These are phyloP conservation scores for Smittia sp. DNA, from an alignment of 2,888 invertebrate species.

Conservation along the genomic window DNA sequence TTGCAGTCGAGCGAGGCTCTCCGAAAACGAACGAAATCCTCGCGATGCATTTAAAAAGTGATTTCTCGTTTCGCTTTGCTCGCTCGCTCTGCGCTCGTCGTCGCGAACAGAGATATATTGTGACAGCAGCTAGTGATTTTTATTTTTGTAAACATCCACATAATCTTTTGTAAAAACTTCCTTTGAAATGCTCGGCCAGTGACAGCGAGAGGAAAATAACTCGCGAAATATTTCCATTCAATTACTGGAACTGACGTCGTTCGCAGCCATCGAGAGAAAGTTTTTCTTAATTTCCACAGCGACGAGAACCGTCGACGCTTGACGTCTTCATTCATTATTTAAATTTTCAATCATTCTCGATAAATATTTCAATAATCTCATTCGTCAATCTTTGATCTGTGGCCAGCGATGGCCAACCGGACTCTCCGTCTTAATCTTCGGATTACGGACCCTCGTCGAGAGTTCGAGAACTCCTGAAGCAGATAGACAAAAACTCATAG, in stretches of 20 bases:
- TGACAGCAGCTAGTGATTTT: slow-evolving; percentile 35
- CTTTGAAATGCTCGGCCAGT: neutral
- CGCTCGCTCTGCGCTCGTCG: neutral
- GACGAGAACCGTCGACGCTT: neutral
- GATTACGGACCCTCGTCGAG: too few relatives aligned
- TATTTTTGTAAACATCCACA: slow-evolving; percentile 37
- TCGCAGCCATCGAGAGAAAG: neutral
- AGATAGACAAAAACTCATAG: neutral
- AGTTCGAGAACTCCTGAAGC: too few relatives aligned
- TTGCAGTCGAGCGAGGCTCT: neutral
- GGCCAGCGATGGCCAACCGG: neutral
- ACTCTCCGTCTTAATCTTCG: too few relatives aligned
- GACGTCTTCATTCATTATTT: neutral
- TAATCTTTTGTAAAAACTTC: neutral
- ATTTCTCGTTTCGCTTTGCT: neutral
- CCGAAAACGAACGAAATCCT: slow-evolving; percentile 2
- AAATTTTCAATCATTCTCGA: slow-evolving; percentile 15
- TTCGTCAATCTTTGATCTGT: neutral
- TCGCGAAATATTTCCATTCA: neutral
- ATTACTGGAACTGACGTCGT: neutral
- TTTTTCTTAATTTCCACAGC: neutral
- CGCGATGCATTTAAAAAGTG: neutral
- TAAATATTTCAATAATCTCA: slow-evolving; percentile 3
- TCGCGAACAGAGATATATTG: slow-evolving; percentile 12
- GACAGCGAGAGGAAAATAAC: neutral